Base-by-base conservation (phyloP, 2,888 invertebrate species). In the Boloria selene region DNA sequence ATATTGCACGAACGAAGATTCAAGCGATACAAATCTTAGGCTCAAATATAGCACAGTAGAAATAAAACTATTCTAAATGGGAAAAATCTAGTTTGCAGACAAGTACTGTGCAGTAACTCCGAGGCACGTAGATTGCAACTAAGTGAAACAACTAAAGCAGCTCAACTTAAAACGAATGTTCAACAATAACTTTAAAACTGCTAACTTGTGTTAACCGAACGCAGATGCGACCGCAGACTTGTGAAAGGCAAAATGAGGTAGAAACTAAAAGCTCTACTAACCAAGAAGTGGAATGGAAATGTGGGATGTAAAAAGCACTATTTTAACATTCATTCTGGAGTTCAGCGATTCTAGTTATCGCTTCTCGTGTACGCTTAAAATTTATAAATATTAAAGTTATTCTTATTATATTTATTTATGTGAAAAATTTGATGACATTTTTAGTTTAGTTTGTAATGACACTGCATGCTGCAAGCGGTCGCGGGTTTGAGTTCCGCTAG, bases 161-260 rank as follows among this genome's bases (percentile, higher is more conserved):
- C 44, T 38, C 31, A 58, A 64, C 53, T 65, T 60, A 65, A 54
- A 54, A 47, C 45, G 54, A 60, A 49, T 53, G 53, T 54, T 22
- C 38, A 54, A 65, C 65, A 49, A 42, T 65, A 65, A 50, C 42
- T 65, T 58, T 52, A 26, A 47, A 50, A 49, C 45, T 13, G 59
- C 65, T 60, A 65, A 65, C 60, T 65, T 61, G 61, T 60, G 65
- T 47, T 45, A 65, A 49, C 13, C 22, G 44, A 22, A 49, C 53
- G 38, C 65, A 65, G 64, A 64, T 60, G 64, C n/a, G 60, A 53
- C 59, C 60, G 53, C 64, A 49, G 55, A 45, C 52, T 51, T 38
- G 31, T 38, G 31, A 16, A 13, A 42, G 31, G 14, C 16, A 45
- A 56, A 42, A 44, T 18, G 63, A 63, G 17, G 16, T 47, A 47